A percentile compares a stretch with the other conserved stretches of the same genome.
Evolutionary conservation across 2,113 vertebrate genomes (phyloP).

Genomic region (Pelusios castaneus): DNA sequence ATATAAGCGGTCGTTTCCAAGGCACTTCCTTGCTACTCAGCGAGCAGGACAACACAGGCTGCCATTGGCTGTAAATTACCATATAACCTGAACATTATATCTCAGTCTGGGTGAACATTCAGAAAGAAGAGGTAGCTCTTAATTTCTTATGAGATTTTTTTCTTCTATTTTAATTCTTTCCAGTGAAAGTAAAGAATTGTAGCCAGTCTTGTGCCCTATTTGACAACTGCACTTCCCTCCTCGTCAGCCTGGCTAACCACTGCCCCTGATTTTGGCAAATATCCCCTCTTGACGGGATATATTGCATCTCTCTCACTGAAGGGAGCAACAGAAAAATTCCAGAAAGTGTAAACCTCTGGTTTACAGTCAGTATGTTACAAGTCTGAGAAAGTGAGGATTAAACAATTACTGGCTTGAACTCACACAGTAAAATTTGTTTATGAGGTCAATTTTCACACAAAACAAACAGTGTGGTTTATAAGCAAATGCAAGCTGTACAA

Average conservation of each 20-base stretch:
- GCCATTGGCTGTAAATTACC: slow-evolving; percentile 65
- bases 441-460: slow-evolving; percentile 77
- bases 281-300: neutral
- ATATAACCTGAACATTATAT: slow-evolving; percentile 12
- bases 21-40: slow-evolving; percentile 78
- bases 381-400: slow-evolving; percentile 55
- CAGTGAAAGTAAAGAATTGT: neutral
- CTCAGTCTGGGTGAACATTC: slow-evolving; percentile 49
- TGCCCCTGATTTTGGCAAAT: neutral
- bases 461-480: slow-evolving; percentile 77
- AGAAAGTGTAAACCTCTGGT: slow-evolving; percentile 50
- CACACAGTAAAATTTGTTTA: slow-evolving; percentile 74
- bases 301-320: neutral
- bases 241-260: neutral
- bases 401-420: slow-evolving; percentile 68
- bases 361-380: slow-evolving; percentile 26
- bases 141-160: neutral
- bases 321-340: neutral
- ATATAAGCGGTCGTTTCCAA: slow-evolving; percentile 82
- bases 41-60: slow-evolving; percentile 63
- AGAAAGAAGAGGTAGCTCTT: slow-evolving; percentile 41
- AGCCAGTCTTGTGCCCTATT: neutral
- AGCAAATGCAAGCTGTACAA: slow-evolving; percentile 67
- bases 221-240: neutral
- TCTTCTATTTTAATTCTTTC: neutral